A percentile compares a stretch with the other conserved stretches of the same genome.
These are phyloP conservation scores for Dryobates pubescens DNA, from an alignment of 2,797 vertebrate species.

Conservation along the genomic window DNA sequence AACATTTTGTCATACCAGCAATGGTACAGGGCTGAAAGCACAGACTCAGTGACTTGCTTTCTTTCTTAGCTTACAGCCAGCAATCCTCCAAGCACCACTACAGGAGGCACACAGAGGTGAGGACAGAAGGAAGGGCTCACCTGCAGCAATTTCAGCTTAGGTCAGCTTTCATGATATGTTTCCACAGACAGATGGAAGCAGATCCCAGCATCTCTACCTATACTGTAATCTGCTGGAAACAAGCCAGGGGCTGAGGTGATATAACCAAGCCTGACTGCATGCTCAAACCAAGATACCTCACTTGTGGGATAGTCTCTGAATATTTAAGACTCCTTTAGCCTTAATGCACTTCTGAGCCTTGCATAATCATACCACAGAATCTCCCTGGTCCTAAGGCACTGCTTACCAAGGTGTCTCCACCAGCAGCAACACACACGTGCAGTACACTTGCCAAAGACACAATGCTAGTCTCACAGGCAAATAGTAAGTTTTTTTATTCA, in stretches of 20 bases:
- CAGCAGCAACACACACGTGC: accelerated
- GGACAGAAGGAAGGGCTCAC: background rate
- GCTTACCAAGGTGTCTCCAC: background rate
- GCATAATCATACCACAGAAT: background rate
- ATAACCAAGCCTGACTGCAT: background rate
- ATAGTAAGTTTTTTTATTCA: background rate
- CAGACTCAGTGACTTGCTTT: background rate
- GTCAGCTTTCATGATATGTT: background rate
- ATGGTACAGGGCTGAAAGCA: background rate
- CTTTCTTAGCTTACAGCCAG: background rate
- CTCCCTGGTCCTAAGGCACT: background rate
- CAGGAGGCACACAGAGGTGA: background rate
- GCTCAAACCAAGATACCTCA: background rate
- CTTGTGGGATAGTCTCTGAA: background rate
- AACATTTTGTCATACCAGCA: background rate
- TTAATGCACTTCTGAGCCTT: background rate
- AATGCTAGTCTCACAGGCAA: background rate
- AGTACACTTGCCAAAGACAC: background rate
- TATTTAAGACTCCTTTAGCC: background rate
- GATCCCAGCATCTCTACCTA: background rate
- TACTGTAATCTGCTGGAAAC: background rate
- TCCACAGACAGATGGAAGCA: background rate
- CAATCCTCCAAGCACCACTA: background rate
- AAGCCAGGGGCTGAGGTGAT: background rate
- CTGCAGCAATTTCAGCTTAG: background rate